These are phyloP conservation scores for Dendrolimus punctatus DNA, from an alignment of 1,140 invertebrate species.

Conservation along the genomic window DNA sequence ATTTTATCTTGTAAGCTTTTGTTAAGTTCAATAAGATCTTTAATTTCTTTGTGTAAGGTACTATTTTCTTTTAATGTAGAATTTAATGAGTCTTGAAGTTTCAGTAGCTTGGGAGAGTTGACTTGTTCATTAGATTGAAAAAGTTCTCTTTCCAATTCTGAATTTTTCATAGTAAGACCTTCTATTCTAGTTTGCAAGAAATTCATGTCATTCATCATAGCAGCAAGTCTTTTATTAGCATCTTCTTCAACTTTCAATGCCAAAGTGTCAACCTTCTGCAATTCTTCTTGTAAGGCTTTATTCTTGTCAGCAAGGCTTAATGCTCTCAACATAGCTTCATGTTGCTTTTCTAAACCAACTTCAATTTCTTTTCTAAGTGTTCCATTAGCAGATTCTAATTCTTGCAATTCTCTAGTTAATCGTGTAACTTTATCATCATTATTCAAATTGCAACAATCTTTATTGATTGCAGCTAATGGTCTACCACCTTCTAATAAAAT, in stretches of 20 bases:
- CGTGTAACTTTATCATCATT: slow-evolving; percentile 42
- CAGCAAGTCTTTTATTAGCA: slow-evolving; percentile 68
- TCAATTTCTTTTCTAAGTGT: slow-evolving; percentile 74
- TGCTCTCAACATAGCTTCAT: slow-evolving; percentile 81
- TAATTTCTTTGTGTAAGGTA: slow-evolving; percentile 49
- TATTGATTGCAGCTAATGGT: slow-evolving; percentile 69
- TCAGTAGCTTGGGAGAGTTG: slow-evolving; percentile 23
- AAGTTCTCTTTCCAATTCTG: slow-evolving; percentile 41
- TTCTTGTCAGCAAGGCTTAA: slow-evolving; percentile 79
- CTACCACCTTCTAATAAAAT: slow-evolving; percentile 77
- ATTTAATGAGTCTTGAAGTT: slow-evolving; percentile 34
- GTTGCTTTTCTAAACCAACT: slow-evolving; percentile 74
- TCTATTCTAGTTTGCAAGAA: slow-evolving; percentile 46
- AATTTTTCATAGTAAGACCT: slow-evolving; percentile 38
- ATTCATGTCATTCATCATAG: slow-evolving; percentile 44
- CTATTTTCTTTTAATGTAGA: slow-evolving; percentile 43
- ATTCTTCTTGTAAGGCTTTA: slow-evolving; percentile 76
- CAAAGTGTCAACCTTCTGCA: slow-evolving; percentile 78
- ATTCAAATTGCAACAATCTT: slow-evolving; percentile 73
- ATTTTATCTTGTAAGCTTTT: slow-evolving; percentile 61
- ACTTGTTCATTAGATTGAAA: slow-evolving; percentile 20
- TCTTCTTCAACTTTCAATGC: slow-evolving; percentile 80
- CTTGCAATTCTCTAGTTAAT: slow-evolving; percentile 66
- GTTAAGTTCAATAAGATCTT: slow-evolving; percentile 49
- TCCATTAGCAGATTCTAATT: slow-evolving; percentile 70